These are phyloP conservation scores for Xyrauchen texanus DNA, from an alignment of 2,113 vertebrate species.

Conservation along the genomic window DNA sequence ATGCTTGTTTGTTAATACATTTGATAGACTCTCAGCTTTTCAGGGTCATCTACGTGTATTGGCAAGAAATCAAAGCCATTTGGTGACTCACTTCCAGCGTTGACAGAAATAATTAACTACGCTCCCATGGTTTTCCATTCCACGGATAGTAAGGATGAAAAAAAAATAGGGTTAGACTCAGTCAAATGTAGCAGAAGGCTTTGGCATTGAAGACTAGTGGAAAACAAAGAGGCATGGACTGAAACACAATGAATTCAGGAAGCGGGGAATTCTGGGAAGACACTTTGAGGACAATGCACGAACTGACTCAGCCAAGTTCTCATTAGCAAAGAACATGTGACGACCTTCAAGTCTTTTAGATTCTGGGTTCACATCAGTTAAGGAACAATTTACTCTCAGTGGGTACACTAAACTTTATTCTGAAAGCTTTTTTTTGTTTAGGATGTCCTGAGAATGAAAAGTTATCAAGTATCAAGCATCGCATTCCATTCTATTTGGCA, in stretches of 20 bases:
- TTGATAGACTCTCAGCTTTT: neutral
- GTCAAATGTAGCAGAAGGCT: slow-evolving; percentile 36
- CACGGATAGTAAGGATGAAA: neutral
- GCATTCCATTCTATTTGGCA: neutral
- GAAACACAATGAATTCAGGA: slow-evolving; percentile 36
- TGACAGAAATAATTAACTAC: slow-evolving; percentile 42
- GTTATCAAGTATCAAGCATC: neutral
- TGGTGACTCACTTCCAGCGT: neutral
- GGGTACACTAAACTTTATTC: neutral
- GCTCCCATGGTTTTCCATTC: slow-evolving; percentile 1
- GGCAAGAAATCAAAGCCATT: neutral
- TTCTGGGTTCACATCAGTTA: neutral
- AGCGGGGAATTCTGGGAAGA: slow-evolving; percentile 9
- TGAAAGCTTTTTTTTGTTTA: neutral
- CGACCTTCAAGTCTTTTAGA: slow-evolving; percentile 4
- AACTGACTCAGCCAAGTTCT: slow-evolving; percentile 1
- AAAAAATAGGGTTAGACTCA: slow-evolving; percentile 10
- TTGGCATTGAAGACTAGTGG: neutral
- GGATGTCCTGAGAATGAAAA: neutral
- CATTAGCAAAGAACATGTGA: slow-evolving; percentile 2
- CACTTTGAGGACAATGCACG: slow-evolving; percentile 9
- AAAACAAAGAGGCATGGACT: slow-evolving; percentile 32
- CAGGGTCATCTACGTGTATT: neutral
- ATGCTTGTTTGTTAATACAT: neutral
- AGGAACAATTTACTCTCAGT: neutral